Evolutionary conservation across 2,888 invertebrate genomes (phyloP).

Genomic region (Penaeus monodon): DNA sequence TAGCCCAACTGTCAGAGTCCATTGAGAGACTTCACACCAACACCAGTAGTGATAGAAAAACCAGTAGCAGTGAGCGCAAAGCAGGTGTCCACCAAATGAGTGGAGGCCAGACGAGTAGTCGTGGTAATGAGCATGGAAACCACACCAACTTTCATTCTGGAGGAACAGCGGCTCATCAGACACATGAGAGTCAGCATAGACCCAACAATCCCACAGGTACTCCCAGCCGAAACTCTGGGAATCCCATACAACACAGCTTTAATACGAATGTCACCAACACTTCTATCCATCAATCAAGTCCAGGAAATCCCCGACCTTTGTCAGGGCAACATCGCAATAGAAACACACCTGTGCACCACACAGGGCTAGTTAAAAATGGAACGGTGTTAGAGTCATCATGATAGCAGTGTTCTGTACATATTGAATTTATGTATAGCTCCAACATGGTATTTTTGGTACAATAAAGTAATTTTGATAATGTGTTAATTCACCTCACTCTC

Average conservation of each 20-base stretch:
- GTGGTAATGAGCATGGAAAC: not conserved
- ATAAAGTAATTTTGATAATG: no score
- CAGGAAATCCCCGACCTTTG: no score
- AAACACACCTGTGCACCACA: not conserved
- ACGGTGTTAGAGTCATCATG: slow-evolving; percentile 14
- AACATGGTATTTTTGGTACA: no score
- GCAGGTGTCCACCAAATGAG: not conserved
- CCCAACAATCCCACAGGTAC: no score
- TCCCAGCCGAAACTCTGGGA: no score
- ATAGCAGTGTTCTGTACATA: not conserved
- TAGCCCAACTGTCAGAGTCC: slow-evolving; percentile 86
- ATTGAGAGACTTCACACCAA: slow-evolving; percentile 83
- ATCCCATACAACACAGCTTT: no score
- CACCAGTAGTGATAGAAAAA: slow-evolving; percentile 42
- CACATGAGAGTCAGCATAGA: not conserved
- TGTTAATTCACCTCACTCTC: no score
- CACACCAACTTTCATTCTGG: not conserved
- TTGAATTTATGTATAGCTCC: no score
- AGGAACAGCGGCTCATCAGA: not conserved
- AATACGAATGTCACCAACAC: no score
- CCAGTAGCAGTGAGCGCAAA: slow-evolving; percentile 34
- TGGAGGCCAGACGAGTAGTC: not conserved
- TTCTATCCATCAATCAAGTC: no score
- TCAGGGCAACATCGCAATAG: no score
- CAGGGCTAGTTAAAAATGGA: slow-evolving; percentile 1